Conservation (phyloP, 2,888 invertebrate species). For the Eustalomyia histrio region DNA sequence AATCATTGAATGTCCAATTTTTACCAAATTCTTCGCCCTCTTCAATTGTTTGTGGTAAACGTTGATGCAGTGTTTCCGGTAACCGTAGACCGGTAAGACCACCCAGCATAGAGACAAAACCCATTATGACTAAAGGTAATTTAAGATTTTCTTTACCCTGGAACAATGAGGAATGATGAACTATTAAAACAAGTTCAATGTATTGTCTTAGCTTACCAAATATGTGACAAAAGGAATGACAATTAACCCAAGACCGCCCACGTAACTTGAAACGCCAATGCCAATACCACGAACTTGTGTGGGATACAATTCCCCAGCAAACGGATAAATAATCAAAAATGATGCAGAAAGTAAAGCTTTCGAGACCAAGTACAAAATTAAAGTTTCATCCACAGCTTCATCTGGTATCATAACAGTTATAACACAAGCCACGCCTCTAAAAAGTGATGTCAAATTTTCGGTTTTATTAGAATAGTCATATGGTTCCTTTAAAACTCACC, state of each 20-base stretch:
- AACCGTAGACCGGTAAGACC: slow-evolving; percentile 89
- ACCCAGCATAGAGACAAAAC: slow-evolving; percentile 88
- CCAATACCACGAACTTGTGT: slow-evolving; percentile 93
- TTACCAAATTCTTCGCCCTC: slow-evolving; percentile 94
- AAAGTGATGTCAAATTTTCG: neutral
- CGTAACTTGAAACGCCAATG: slow-evolving; percentile 94
- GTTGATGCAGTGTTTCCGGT: slow-evolving; percentile 91
- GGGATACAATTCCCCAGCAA: slow-evolving; percentile 94
- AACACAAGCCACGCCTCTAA: slow-evolving; percentile 90
- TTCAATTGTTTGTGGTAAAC: slow-evolving; percentile 91
- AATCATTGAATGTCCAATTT: slow-evolving; percentile 88
- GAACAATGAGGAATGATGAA: neutral
- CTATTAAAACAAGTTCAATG: neutral
- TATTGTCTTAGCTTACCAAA: slow-evolving; percentile 83
- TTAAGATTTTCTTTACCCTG: slow-evolving; percentile 92
- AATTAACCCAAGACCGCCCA: slow-evolving; percentile 92
- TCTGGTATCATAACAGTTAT: slow-evolving; percentile 90
- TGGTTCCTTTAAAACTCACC: slow-evolving; percentile 81
- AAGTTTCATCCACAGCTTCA: slow-evolving; percentile 87
- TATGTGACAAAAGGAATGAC: slow-evolving; percentile 95
- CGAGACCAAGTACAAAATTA: slow-evolving; percentile 88
- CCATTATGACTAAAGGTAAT: slow-evolving; percentile 91
- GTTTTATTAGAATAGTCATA: neutral
- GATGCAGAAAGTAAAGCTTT: slow-evolving; percentile 95
- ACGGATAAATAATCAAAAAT: slow-evolving; percentile 94